Percentiles rank a stretch among this genome's conserved stretches.
Evolutionary conservation across 2,797 vertebrate species (phyloP).

Genomic region (Chromis chromis): DNA sequence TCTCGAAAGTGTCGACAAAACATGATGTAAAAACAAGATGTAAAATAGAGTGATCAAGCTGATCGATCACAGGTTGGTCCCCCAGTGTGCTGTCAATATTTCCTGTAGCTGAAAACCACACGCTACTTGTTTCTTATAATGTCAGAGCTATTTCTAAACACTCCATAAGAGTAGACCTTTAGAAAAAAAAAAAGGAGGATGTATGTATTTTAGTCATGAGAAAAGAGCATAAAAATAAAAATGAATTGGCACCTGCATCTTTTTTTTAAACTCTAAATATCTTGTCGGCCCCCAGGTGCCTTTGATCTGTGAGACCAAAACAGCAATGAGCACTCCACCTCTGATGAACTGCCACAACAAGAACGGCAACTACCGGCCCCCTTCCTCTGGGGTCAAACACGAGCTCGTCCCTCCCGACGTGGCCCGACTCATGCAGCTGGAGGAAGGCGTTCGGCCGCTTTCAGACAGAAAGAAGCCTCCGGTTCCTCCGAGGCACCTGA

Average conservation of each 20-base stretch:
- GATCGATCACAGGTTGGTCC: background rate
- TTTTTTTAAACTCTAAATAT: background rate
- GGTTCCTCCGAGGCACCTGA: constrained; percentile 82
- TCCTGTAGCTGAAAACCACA: background rate
- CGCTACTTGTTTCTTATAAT: constrained; percentile 2
- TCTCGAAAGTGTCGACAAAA: background rate
- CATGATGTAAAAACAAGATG: background rate
- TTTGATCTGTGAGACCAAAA: constrained; percentile 90
- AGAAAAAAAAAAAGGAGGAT: background rate
- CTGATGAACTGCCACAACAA: constrained; percentile 92
- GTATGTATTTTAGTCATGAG: background rate
- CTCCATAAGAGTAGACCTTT: background rate
- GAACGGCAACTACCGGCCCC: constrained; percentile 89
- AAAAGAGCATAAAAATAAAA: background rate
- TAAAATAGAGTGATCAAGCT: background rate
- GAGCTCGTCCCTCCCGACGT: constrained; percentile 83
- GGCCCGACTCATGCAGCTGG: constrained; percentile 90
- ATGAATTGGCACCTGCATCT: background rate
- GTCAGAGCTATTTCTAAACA: background rate
- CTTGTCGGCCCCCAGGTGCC: constrained; percentile 82
- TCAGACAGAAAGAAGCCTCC: constrained; percentile 80
- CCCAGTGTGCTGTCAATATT: background rate
- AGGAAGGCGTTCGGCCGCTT: constrained; percentile 86
- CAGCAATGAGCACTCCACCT: constrained; percentile 83
- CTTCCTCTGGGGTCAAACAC: constrained; percentile 70